These are phyloP conservation scores for Melanogrammus aeglefinus DNA, from an alignment of 2,797 vertebrate species.

Conservation along the genomic window DNA sequence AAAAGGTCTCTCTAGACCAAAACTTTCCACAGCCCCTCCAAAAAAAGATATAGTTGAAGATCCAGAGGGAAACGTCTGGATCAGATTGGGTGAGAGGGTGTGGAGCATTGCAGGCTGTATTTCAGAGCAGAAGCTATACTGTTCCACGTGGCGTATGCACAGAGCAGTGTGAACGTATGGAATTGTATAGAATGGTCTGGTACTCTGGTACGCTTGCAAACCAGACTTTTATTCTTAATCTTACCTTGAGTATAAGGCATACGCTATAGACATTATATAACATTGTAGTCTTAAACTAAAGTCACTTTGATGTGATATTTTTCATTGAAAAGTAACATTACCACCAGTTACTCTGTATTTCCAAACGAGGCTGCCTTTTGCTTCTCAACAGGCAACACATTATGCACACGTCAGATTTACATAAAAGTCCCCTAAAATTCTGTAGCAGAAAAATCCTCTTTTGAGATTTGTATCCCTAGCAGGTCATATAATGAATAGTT, in stretches of 20 bases:
- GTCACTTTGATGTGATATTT: background rate
- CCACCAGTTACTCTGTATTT: background rate
- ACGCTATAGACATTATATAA: background rate
- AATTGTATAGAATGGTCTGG: too few relatives aligned
- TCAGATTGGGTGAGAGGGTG: slow-evolving; percentile 50
- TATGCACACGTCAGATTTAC: background rate
- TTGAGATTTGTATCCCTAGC: slow-evolving; percentile 2
- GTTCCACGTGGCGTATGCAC: slow-evolving; percentile 5
- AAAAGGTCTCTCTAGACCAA: slow-evolving; percentile 23
- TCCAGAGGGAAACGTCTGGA: slow-evolving; percentile 36
- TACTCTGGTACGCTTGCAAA: slow-evolving; percentile 12
- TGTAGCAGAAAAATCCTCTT: background rate
- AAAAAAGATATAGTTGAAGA: slow-evolving; percentile 42
- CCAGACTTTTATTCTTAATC: slow-evolving; percentile 30
- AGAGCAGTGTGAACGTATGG: too few relatives aligned
- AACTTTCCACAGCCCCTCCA: slow-evolving; percentile 30
- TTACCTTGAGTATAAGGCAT: slow-evolving; percentile 9
- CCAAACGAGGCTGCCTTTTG: background rate
- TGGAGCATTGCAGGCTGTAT: slow-evolving; percentile 48
- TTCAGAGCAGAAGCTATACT: slow-evolving; percentile 17
- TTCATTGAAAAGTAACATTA: slow-evolving; percentile 18
- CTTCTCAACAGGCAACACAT: background rate
- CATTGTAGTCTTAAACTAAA: too few relatives aligned
- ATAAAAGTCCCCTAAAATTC: background rate
- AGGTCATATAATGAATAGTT: background rate